Base-by-base conservation (phyloP, 2,888 invertebrate species). In the Anthrax anthrax region DNA sequence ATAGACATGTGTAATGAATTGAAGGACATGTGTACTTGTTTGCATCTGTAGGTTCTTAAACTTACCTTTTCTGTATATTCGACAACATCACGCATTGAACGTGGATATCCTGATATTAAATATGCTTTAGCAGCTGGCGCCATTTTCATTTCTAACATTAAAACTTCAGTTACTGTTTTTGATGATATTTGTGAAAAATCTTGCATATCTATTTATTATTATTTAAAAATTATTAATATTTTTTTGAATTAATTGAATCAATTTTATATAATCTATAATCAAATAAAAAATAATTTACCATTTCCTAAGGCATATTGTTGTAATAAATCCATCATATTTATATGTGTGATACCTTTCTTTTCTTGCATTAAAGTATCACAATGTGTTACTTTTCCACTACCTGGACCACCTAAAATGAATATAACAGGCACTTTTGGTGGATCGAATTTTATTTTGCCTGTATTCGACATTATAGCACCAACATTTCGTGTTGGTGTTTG, bases 371-470 rank as follows among this genome's bases (percentile, higher is more conserved):
- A 72, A 60, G 82, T 86, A 68, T 90, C 91, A 72, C 95, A 95
- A 68, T 95, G 94, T 60, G 95, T 95, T 73, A 95, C 94, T 81
- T 95, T 95, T 40, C 95, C 95, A 70, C 91, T 91, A 57, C 94
- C 95, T 54, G 95, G 95, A 52, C 95, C 95, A 60, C 95, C 91
- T 86, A 89, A 76, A 54, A 90, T 79, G 69, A 89, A 89, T 72
- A 90, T 84, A 64, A 90, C 87, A 48, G 89, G 89, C 59, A 87
- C 86, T 64, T 78, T 81, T 42, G 88, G 88, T 54, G 83, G 76
- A 70, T 88, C 86, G 67, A 88, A 88, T 67, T 84, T 84, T 69
- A 88, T 80, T 58, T 81, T 79, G 60, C 83, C 82, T 54, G 76
- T 75, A 70, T 86, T 87, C 66, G 81, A 84, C 77, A 83, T 80